A percentile compares a stretch with the other conserved stretches of the same genome.
These are phyloP conservation scores for Ivindomyrus marchei DNA, from an alignment of 2,113 vertebrate genomes.

Conservation along the genomic window DNA sequence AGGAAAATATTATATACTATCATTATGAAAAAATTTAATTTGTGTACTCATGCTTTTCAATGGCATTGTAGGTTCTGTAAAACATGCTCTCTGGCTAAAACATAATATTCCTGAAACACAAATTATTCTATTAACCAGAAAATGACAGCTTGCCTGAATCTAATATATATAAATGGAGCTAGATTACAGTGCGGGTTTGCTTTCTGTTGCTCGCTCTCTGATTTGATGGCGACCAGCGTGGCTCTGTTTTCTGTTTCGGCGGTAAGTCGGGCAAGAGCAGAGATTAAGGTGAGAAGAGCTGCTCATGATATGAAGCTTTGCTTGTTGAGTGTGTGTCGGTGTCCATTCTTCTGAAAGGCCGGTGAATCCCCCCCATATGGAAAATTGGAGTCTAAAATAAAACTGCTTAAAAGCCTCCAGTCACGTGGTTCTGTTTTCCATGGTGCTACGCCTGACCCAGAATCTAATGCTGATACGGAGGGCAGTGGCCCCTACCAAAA, in stretches of 20 bases:
- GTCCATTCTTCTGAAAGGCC: background rate
- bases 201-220: background rate
- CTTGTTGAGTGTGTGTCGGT: background rate
- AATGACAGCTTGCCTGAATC: background rate
- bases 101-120: background rate
- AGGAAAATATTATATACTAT: background rate
- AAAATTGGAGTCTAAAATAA: background rate
- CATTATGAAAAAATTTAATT: background rate
- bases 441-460: background rate
- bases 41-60: background rate
- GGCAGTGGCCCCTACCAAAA: background rate
- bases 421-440: background rate
- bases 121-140: background rate
- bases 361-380: background rate
- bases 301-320: background rate
- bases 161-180: background rate
- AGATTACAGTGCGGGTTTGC: background rate
- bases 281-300: background rate
- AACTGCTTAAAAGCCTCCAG: background rate
- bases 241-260: background rate
- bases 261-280: background rate
- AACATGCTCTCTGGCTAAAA: background rate
- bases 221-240: background rate
- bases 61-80: background rate
- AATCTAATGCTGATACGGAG: background rate